phyloP scores from a whole-genome alignment of 2,797 vertebrate genomes.

The Neosilurus mollespiculum region DNA sequence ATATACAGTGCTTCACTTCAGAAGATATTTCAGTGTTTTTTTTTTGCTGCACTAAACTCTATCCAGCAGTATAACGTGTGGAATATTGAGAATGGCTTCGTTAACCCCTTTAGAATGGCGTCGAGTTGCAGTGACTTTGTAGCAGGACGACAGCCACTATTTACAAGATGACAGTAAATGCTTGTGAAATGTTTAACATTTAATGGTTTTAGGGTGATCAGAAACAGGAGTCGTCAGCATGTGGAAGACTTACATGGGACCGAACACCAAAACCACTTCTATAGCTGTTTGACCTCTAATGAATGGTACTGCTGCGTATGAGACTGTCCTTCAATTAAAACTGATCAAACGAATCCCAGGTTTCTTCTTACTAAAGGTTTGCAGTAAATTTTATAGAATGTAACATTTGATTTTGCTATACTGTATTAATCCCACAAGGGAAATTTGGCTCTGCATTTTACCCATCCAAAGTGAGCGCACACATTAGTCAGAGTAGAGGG shows the following conservation, averaged over 20 bases:
- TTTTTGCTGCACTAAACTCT: no score
- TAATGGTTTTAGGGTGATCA: not conserved
- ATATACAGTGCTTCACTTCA: not conserved
- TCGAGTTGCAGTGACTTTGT: not conserved
- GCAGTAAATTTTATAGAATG: no score
- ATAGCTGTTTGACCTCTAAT: not conserved
- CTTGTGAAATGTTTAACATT: not conserved
- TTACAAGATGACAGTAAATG: not conserved
- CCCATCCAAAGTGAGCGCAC: no score
- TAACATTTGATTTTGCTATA: no score
- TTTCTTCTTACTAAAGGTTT: slow-evolving; percentile 13
- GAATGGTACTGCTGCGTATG: slow-evolving; percentile 19
- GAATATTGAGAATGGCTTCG: not conserved
- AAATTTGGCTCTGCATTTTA: no score
- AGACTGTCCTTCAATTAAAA: slow-evolving; percentile 45
- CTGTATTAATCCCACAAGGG: no score
- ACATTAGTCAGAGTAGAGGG: no score
- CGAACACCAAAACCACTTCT: not conserved
- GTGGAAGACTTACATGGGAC: not conserved
- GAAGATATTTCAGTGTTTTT: not conserved
- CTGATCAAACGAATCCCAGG: not conserved
- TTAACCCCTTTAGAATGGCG: not conserved
- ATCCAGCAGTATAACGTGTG: not conserved
- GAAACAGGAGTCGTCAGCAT: not conserved
- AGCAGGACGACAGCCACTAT: not conserved